These are phyloP conservation scores for Coecobrya sp. DNA, from an alignment of 2,888 invertebrate species.

Conservation along the genomic window DNA sequence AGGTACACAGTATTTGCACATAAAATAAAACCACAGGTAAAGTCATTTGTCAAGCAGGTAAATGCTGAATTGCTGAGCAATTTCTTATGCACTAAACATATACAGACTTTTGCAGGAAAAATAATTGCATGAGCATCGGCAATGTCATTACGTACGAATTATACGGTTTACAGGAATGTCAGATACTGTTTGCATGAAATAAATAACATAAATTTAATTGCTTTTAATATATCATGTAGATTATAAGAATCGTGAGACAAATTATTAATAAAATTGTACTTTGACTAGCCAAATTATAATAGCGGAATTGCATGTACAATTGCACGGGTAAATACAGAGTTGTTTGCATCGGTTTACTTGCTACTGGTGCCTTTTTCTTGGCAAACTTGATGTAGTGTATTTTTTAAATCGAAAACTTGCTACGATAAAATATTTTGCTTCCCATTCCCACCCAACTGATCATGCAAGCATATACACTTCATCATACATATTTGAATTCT, in stretches of 20 bases:
- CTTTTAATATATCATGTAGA: not conserved
- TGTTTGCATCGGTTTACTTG: not conserved
- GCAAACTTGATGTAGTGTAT: constrained; percentile 8
- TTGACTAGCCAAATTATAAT: constrained; percentile 7
- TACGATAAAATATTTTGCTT: constrained; percentile 22
- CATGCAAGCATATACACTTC: not conserved
- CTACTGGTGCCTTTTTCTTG: constrained; percentile 36
- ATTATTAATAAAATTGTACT: not conserved
- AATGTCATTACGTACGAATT: not conserved
- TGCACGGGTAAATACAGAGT: not conserved
- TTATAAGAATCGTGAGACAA: constrained; percentile 41
- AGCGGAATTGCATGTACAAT: constrained; percentile 25
- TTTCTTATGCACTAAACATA: not conserved
- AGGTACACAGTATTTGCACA: not conserved
- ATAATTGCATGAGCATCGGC: not conserved
- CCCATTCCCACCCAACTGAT: not conserved
- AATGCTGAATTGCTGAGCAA: too few species aligned
- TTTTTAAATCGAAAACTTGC: not conserved
- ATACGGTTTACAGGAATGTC: not conserved
- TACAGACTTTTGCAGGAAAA: not conserved
- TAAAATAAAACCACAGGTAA: not conserved
- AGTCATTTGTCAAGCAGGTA: too few species aligned
- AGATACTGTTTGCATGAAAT: constrained; percentile 2
- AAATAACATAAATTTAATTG: not conserved
- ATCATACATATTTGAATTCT: not conserved